Evolutionary conservation across 1,140 invertebrate species (phyloP).

Genomic region (Notospermus geniculatus): DNA sequence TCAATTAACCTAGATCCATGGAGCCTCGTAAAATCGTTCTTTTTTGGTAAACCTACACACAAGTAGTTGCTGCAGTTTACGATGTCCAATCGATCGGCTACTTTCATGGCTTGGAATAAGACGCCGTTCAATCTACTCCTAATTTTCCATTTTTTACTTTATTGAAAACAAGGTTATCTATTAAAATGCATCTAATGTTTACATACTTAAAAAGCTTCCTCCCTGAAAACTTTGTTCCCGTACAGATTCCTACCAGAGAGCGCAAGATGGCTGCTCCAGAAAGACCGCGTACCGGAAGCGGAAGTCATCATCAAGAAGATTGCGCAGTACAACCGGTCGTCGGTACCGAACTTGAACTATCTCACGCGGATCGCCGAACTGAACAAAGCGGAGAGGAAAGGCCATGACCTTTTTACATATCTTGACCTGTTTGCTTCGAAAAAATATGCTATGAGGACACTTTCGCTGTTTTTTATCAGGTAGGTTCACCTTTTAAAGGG

Average conservation of each 20-base stretch:
- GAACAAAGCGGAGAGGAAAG: background rate
- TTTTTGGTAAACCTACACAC: no score
- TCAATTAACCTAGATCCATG: no score
- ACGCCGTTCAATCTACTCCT: no score
- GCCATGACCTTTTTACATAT: background rate
- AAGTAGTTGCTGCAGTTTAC: no score
- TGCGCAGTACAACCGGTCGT: slow-evolving; percentile 21
- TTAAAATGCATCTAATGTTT: no score
- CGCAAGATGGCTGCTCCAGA: slow-evolving; percentile 27
- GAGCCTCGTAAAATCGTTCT: no score
- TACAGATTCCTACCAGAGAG: slow-evolving; percentile 28
- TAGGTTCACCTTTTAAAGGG: background rate
- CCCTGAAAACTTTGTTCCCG: background rate
- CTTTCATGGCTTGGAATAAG: no score
- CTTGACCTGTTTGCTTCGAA: background rate
- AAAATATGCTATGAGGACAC: background rate
- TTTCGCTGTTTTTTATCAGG: background rate
- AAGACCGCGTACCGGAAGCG: slow-evolving; percentile 24
- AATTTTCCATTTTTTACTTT: no score
- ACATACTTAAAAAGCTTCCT: no score
- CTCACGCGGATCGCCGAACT: background rate
- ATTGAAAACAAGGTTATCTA: no score
- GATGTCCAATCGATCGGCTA: no score
- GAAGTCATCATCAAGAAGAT: slow-evolving; percentile 21
- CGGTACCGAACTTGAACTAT: slow-evolving; percentile 6